Percentiles rank a stretch among this genome's conserved stretches.
phyloP scores from a whole-genome alignment of 2,888 invertebrate genomes.

The Catocala fraxini region DNA sequence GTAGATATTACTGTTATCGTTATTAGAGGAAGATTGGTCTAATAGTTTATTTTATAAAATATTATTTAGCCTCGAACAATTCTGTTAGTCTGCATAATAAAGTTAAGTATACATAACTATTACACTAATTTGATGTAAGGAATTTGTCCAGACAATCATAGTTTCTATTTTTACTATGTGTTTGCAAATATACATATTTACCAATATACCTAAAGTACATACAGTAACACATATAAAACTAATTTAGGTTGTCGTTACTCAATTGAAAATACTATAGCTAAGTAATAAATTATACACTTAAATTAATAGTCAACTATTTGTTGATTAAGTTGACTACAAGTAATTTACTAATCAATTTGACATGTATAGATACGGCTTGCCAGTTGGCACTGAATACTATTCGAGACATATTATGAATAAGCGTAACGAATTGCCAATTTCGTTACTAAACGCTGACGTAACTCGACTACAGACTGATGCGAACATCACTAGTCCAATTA shows the following conservation, averaged over 20 bases:
- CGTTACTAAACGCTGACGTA: background rate
- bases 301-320: slow-evolving; percentile 9
- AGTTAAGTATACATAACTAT: no score
- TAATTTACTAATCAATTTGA: slow-evolving; percentile 8
- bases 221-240: background rate
- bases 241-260: background rate
- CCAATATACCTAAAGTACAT: background rate
- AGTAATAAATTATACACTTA: slow-evolving; percentile 2
- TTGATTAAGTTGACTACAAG: slow-evolving; percentile 2
- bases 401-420: background rate
- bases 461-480: background rate
- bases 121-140: no score
- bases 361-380: slow-evolving; percentile 3
- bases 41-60: no score
- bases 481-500: background rate
- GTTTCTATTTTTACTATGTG: no score
- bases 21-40: no score
- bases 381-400: slow-evolving; percentile 5
- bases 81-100: no score
- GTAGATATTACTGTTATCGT: no score
- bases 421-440: background rate
- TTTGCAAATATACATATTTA: no score
- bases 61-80: no score
- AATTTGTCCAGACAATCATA: no score
- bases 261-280: background rate